These are phyloP conservation scores for Sapajus apella DNA, from an alignment of 2,113 vertebrate genomes.

Conservation along the genomic window DNA sequence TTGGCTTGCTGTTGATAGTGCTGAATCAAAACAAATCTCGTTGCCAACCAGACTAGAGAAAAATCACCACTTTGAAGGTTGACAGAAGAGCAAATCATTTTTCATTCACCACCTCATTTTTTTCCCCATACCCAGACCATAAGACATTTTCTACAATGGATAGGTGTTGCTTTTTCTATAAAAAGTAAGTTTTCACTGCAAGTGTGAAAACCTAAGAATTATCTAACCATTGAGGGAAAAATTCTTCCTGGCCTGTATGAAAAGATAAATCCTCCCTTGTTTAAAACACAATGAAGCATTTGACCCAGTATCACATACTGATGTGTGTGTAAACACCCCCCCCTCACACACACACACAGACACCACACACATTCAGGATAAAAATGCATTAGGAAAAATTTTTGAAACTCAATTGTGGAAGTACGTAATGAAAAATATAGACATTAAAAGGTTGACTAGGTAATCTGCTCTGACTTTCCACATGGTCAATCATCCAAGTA, in stretches of 20 bases:
- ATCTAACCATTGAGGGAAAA: not conserved
- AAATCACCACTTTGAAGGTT: constrained; percentile 57
- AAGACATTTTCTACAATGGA: constrained; percentile 15
- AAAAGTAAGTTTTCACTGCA: constrained; percentile 32
- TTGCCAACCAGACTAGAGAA: not conserved
- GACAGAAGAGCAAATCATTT: constrained; percentile 58
- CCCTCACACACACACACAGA: too few relatives aligned
- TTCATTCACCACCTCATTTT: constrained; percentile 40
- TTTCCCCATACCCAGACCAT: not conserved
- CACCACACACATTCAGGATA: not conserved
- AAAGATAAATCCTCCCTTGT: not conserved
- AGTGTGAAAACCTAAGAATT: constrained; percentile 55
- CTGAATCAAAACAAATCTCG: constrained; percentile 42
- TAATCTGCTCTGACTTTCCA: not conserved
- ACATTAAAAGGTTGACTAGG: not conserved
- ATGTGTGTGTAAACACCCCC: not conserved
- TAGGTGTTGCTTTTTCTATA: not conserved
- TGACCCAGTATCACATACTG: constrained; percentile 7
- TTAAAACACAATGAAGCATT: constrained; percentile 24
- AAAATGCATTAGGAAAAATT: not conserved
- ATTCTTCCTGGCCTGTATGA: not conserved
- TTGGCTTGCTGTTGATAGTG: not conserved
- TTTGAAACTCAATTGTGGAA: not conserved
- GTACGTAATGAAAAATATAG: constrained; percentile 38
- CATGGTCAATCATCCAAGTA: not conserved